Conservation (phyloP, 2,113 vertebrate species). For the Cacatua alba region DNA sequence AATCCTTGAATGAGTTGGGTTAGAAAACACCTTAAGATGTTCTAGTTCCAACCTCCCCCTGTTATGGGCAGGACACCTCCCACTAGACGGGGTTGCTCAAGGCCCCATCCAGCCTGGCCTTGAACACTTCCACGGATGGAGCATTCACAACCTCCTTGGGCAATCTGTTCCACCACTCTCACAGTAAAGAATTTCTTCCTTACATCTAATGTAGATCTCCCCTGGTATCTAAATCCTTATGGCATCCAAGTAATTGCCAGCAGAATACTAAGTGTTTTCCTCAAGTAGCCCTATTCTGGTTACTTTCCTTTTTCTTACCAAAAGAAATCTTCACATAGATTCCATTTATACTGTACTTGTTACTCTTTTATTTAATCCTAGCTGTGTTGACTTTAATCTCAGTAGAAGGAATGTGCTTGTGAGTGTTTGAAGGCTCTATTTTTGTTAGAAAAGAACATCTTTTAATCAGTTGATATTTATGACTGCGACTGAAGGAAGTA, state of each 20-base stretch:
- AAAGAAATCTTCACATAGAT: neutral
- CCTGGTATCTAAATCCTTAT: neutral
- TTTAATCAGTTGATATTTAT: neutral
- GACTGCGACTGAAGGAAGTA: neutral
- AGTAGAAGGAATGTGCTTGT: neutral
- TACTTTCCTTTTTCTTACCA: neutral
- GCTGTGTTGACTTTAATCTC: neutral
- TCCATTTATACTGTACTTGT: neutral
- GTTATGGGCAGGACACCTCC: neutral
- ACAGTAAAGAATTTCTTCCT: neutral
- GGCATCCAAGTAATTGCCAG: neutral
- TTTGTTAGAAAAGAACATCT: neutral
- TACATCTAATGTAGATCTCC: neutral
- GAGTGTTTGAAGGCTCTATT: neutral
- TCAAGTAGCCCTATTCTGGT: neutral
- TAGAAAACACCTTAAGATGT: neutral
- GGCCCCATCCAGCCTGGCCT: neutral
- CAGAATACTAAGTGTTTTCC: neutral
- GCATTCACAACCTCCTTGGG: neutral
- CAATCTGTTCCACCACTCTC: neutral
- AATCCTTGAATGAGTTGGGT: neutral
- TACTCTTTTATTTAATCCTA: neutral
- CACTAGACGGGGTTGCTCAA: neutral
- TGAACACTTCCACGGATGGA: neutral
- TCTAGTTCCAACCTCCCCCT: neutral